A percentile compares a stretch with the other conserved stretches of the same genome.
These are phyloP conservation scores for Carlito syrichta DNA, from an alignment of 2,113 vertebrate genomes.

Conservation along the genomic window DNA sequence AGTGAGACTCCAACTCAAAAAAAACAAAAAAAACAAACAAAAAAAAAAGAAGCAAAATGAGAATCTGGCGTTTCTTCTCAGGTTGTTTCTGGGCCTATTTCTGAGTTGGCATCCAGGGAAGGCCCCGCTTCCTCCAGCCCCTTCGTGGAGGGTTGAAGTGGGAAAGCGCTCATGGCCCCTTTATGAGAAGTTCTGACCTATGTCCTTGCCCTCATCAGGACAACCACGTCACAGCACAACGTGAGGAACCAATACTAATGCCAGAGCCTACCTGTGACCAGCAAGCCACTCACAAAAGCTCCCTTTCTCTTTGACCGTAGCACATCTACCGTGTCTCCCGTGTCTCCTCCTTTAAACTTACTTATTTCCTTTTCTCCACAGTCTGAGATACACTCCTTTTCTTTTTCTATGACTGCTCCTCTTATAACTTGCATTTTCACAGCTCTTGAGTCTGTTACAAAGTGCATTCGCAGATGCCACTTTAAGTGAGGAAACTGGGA, in stretches of 20 bases:
- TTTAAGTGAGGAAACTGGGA: background rate
- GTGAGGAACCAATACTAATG: background rate
- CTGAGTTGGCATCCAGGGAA: background rate
- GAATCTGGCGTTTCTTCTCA: background rate
- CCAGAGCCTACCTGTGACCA: background rate
- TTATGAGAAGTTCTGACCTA: background rate
- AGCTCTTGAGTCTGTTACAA: background rate
- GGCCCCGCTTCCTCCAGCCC: background rate
- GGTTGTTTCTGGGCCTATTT: background rate
- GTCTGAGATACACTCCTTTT: background rate
- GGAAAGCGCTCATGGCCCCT: background rate
- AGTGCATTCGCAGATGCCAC: background rate
- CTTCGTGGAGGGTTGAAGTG: background rate
- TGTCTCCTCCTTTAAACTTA: background rate
- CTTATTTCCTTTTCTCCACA: background rate
- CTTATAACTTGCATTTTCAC: background rate
- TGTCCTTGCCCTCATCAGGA: background rate
- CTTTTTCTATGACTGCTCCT: background rate
- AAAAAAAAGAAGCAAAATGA: background rate
- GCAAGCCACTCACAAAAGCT: background rate
- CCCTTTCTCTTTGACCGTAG: background rate
- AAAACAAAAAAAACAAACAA: too few relatives aligned
- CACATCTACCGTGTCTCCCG: rapidly evolving
- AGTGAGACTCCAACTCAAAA: too few relatives aligned
- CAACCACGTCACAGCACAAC: background rate